These are phyloP conservation scores for Leuctra nigra DNA, from an alignment of 2,888 invertebrate genomes.

Conservation along the genomic window DNA sequence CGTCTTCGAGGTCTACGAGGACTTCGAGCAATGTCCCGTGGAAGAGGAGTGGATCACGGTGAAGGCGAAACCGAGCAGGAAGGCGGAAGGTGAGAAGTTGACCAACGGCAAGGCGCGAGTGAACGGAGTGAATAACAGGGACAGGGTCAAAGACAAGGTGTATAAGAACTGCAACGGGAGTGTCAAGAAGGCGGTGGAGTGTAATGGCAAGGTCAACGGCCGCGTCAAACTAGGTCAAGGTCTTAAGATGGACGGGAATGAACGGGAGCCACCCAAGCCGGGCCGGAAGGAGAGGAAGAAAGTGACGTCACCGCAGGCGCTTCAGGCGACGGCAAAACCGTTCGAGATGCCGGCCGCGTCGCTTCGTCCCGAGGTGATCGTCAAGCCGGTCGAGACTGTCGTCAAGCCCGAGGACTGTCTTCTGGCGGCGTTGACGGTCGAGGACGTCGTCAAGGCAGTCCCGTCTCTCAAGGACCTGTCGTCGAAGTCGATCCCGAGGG, in stretches of 20 bases:
- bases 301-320: not conserved
- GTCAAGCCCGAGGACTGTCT: not conserved
- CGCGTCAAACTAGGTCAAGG: not conserved
- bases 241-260: conserved; percentile 6
- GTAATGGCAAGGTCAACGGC: conserved; percentile 6
- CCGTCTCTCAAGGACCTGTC: not conserved
- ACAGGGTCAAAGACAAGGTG: not conserved
- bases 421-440: not conserved
- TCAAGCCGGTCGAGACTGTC: not conserved
- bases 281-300: not conserved
- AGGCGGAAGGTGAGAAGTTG: not conserved
- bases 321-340: not conserved
- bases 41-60: conserved; percentile 15
- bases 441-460: not conserved
- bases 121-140: not conserved
- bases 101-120: not conserved
- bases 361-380: not conserved
- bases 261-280: not conserved
- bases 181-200: not conserved
- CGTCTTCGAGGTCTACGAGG: conserved; percentile 36
- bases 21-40: conserved; percentile 26
- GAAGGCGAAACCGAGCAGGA: not conserved
- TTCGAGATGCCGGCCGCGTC: not conserved
- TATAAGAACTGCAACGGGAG: not conserved
- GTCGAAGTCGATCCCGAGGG: not conserved